Conservation (phyloP, 1,140 invertebrate genomes). For the Adelges cooleyi region DNA sequence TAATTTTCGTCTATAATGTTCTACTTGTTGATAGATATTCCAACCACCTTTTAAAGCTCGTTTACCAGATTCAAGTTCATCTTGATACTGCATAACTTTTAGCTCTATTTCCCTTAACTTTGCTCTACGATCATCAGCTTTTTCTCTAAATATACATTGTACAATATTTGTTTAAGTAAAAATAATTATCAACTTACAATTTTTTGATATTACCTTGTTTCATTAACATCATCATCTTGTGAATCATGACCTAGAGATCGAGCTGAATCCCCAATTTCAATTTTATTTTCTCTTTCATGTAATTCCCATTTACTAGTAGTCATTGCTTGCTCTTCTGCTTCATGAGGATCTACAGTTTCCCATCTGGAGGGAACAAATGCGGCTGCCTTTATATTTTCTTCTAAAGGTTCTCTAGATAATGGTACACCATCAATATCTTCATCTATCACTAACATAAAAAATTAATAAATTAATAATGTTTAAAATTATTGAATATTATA, state of each 20-base stretch:
- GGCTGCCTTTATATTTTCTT: slow-evolving; percentile 40
- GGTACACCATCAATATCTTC: slow-evolving; percentile 76
- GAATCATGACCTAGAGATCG: slow-evolving; percentile 7
- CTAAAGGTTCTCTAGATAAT: slow-evolving; percentile 43
- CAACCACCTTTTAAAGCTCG: slow-evolving; percentile 63
- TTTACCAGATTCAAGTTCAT: slow-evolving; percentile 82
- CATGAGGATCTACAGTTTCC: slow-evolving; percentile 86
- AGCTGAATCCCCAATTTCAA: not conserved
- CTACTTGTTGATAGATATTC: slow-evolving; percentile 69
- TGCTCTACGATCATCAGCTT: slow-evolving; percentile 61
- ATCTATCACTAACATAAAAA: slow-evolving; percentile 39
- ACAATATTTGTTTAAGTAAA: too few species aligned
- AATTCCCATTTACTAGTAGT: slow-evolving; percentile 81
- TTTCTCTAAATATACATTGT: slow-evolving; percentile 26
- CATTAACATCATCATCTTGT: slow-evolving; percentile 17
- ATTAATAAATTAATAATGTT: not conserved
- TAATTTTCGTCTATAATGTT: slow-evolving; percentile 83
- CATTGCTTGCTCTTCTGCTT: slow-evolving; percentile 74
- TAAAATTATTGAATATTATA: not conserved
- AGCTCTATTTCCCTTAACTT: slow-evolving; percentile 86
- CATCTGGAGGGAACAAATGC: slow-evolving; percentile 82
- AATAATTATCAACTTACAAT: too few species aligned
- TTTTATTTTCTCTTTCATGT: slow-evolving; percentile 39
- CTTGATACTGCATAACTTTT: slow-evolving; percentile 89
- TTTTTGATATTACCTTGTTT: slow-evolving; percentile 16